Conservation (phyloP, 1,140 invertebrate genomes). For the Helicoverpa armigera region DNA sequence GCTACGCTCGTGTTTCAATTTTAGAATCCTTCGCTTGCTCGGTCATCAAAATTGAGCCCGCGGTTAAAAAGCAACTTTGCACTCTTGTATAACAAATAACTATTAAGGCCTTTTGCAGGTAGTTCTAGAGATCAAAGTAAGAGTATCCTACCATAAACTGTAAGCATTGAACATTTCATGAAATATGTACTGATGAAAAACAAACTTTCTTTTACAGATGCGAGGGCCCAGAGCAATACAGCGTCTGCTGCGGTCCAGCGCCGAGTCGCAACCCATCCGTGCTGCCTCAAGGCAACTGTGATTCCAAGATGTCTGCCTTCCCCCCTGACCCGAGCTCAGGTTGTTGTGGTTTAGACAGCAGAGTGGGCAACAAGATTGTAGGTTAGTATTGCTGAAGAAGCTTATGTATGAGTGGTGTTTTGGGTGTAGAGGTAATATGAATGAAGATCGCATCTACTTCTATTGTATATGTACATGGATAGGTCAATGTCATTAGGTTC, state of each 20-base stretch:
- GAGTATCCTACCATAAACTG: too few relatives aligned
- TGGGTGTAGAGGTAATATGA: too few relatives aligned
- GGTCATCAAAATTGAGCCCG: too few relatives aligned
- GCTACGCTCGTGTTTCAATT: too few relatives aligned
- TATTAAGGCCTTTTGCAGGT: too few relatives aligned
- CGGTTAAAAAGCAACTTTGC: too few relatives aligned
- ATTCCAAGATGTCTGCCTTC: slow-evolving; percentile 12
- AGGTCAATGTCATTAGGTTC: too few relatives aligned
- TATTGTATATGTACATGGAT: too few relatives aligned
- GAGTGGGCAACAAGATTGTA: slow-evolving; percentile 65
- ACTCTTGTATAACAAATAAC: too few relatives aligned
- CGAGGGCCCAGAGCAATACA: slow-evolving; percentile 50
- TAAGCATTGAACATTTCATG: neutral
- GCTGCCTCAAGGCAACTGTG: slow-evolving; percentile 26
- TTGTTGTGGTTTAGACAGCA: slow-evolving; percentile 70
- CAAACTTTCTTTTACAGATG: slow-evolving; percentile 57
- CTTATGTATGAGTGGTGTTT: neutral
- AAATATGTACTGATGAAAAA: neutral
- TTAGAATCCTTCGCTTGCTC: too few relatives aligned
- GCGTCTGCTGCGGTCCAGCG: slow-evolving; percentile 63
- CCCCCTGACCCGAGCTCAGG: slow-evolving; percentile 54
- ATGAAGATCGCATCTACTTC: too few relatives aligned
- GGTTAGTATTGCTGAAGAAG: slow-evolving; percentile 54
- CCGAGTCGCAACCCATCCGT: neutral
- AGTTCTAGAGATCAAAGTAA: too few relatives aligned